phyloP scores from a whole-genome alignment of 1,140 invertebrate genomes.

The Solenopsis fugax region DNA sequence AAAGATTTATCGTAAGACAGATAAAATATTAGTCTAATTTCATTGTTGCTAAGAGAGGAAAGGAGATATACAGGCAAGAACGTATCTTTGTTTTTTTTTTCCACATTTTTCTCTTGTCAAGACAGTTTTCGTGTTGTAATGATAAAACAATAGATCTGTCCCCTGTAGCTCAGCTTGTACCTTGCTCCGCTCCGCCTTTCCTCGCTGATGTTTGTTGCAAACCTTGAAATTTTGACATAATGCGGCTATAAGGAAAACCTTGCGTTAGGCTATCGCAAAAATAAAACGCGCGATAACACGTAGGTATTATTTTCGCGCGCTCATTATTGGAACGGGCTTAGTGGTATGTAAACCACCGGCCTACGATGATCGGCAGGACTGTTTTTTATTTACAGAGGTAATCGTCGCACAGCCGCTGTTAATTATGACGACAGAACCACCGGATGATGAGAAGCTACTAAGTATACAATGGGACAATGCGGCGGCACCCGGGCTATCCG shows the following conservation, averaged over 20 bases:
- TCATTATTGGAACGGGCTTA: not conserved
- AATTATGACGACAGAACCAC: slow-evolving; percentile 73
- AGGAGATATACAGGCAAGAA: not conserved
- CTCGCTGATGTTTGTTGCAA: not conserved
- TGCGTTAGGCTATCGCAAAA: not conserved
- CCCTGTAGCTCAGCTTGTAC: not conserved
- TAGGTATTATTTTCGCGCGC: not conserved
- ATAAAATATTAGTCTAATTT: no score
- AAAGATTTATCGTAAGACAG: no score
- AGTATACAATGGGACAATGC: slow-evolving; percentile 50
- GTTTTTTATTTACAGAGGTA: slow-evolving; percentile 74
- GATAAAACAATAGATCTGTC: not conserved
- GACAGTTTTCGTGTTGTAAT: not conserved
- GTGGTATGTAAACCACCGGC: not conserved
- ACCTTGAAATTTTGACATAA: not conserved
- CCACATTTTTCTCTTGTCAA: not conserved
- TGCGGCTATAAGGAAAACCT: not conserved
- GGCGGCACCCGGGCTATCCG: slow-evolving; percentile 26
- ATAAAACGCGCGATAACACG: not conserved
- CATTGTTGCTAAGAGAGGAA: not conserved
- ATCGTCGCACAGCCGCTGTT: slow-evolving; percentile 39
- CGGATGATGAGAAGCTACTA: slow-evolving; percentile 63
- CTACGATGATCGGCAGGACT: slow-evolving; percentile 16
- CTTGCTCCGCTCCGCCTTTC: not conserved
- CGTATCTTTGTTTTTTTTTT: no score